Evolutionary conservation across 30 jellyfish, hydroid and myxozoan species (phyloP).

Genomic region (Chironex yamaguchii): DNA sequence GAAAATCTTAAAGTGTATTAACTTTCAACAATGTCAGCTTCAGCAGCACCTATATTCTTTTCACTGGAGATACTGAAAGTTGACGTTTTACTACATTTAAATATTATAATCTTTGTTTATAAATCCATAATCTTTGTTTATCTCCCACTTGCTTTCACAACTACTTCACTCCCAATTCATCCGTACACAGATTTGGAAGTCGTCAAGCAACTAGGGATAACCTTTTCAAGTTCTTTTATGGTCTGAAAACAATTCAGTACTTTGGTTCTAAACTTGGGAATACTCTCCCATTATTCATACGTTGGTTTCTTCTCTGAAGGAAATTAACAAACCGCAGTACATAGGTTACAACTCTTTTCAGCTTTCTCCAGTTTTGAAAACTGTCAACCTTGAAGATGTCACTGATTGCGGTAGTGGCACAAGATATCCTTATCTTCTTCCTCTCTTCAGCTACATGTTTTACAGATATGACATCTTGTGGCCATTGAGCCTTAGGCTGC

Average conservation of each 20-base stretch:
- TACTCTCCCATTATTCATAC: no score
- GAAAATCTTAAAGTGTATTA: constrained; percentile 19
- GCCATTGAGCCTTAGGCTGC: constrained; percentile 28
- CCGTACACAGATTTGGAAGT: constrained; percentile 26
- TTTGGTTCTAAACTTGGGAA: no score
- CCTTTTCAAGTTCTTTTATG: constrained; percentile 15
- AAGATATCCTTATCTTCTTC: neutral
- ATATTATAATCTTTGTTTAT: constrained; percentile 13
- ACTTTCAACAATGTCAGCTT: constrained; percentile 41
- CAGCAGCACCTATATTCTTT: constrained; percentile 20
- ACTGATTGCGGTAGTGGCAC: neutral
- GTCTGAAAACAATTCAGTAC: constrained; percentile 7
- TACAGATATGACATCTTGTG: neutral
- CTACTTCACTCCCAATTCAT: constrained; percentile 23
- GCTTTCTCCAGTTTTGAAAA: neutral
- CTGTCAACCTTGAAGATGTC: neutral
- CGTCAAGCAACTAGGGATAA: constrained; percentile 50
- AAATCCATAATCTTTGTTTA: neutral
- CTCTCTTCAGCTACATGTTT: neutral
- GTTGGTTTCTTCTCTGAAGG: neutral
- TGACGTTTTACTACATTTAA: constrained; percentile 9
- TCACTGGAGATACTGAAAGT: constrained; percentile 14
- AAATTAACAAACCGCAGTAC: neutral
- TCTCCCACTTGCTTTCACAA: constrained; percentile 41
- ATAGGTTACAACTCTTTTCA: neutral